Conservation (phyloP, 2,888 invertebrate genomes). For the Drosophila colorata region DNA sequence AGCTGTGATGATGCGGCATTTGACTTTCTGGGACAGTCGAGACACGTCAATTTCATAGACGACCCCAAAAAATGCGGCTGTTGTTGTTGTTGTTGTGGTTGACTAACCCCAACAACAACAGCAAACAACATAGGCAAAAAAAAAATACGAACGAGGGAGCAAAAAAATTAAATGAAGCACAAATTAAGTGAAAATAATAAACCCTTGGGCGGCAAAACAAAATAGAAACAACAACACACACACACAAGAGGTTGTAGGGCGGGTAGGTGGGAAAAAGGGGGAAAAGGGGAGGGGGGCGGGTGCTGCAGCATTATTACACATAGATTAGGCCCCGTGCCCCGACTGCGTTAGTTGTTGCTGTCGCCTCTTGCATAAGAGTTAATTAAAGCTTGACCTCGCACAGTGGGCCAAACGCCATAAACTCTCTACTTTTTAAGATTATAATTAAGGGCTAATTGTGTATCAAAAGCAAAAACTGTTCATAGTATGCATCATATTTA, state of each 20-base stretch:
- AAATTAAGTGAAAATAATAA: slow-evolving; percentile 78
- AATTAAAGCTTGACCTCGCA: slow-evolving; percentile 48
- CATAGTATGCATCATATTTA: too few species aligned
- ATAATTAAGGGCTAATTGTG: too few species aligned
- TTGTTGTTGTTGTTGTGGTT: slow-evolving; percentile 25
- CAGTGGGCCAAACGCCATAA: slow-evolving; percentile 20
- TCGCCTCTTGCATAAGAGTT: slow-evolving; percentile 31
- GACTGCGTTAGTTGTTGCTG: background rate
- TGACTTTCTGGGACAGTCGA: slow-evolving; percentile 59
- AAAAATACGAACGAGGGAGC: slow-evolving; percentile 10
- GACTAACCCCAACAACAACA: slow-evolving; percentile 14
- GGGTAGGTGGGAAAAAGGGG: background rate
- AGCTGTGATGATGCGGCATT: slow-evolving; percentile 73
- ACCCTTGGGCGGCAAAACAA: slow-evolving; percentile 52
- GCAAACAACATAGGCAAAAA: background rate
- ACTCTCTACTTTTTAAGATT: background rate
- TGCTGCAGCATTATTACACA: slow-evolving; percentile 11
- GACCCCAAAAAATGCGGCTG: slow-evolving; percentile 26
- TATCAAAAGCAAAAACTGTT: too few species aligned
- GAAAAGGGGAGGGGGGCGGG: background rate
- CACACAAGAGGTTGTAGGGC: background rate
- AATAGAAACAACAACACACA: slow-evolving; percentile 14
- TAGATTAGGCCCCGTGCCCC: slow-evolving; percentile 10
- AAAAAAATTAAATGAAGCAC: slow-evolving; percentile 61
- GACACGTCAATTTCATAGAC: slow-evolving; percentile 66